A percentile compares a stretch with the other conserved stretches of the same genome.
phyloP scores from a whole-genome alignment of 2,797 vertebrate species.

The Argentina silus region DNA sequence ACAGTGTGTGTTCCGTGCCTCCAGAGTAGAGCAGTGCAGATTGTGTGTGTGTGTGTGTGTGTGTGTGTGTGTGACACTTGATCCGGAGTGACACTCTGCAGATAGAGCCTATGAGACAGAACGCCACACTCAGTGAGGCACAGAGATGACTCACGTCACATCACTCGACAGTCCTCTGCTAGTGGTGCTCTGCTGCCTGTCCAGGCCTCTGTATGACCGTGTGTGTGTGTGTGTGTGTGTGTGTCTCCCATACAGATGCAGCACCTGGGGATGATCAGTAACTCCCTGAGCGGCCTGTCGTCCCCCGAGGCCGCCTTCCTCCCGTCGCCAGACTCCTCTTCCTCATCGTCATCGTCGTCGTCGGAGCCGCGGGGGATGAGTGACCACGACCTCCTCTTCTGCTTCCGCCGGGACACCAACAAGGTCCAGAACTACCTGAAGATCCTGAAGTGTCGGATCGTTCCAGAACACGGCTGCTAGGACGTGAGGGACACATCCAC shows the following conservation, averaged over 20 bases:
- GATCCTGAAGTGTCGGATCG: constrained; percentile 84
- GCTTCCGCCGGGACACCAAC: constrained; percentile 85
- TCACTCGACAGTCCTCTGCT: neutral
- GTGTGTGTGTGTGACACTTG: neutral
- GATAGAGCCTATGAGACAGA: neutral
- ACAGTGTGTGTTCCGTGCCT: no score
- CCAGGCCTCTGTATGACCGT: neutral
- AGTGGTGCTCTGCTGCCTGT: neutral
- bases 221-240: neutral
- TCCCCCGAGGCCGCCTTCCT: constrained; percentile 64
- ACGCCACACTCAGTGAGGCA: neutral
- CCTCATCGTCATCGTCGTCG: constrained; percentile 9
- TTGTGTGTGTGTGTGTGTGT: no score
- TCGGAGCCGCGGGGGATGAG: constrained; percentile 76
- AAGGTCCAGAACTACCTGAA: constrained; percentile 88
- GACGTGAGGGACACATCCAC: accelerated
- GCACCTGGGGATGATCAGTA: constrained; percentile 79
- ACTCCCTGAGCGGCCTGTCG: constrained; percentile 68
- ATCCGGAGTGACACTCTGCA: neutral
- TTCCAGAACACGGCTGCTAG: constrained; percentile 81
- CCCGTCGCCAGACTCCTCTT: constrained; percentile 50
- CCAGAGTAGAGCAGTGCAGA: no score
- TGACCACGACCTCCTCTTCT: constrained; percentile 83
- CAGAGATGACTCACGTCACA: neutral
- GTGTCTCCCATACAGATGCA: constrained; percentile 83